Conservation (phyloP, 1,140 invertebrate species). For the Drosophila micromelanica region DNA sequence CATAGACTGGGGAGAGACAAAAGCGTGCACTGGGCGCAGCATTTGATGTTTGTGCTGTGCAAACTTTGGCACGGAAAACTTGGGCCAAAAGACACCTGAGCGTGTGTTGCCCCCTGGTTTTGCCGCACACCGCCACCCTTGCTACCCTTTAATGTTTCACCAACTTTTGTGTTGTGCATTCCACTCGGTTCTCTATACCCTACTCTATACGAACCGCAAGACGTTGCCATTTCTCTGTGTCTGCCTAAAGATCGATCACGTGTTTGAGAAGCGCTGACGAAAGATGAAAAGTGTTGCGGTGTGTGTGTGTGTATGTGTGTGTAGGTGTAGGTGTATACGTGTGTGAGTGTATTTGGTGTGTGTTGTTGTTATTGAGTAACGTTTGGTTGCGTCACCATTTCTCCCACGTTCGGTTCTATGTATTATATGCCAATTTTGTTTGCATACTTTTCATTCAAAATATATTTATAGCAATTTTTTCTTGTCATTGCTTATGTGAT, state of each 20-base stretch:
- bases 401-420: neutral
- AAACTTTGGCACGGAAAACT: constrained; percentile 78
- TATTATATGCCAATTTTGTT: constrained; percentile 53
- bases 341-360: neutral
- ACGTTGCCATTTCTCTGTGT: constrained; percentile 22
- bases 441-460: constrained; percentile 78
- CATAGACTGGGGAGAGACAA: constrained; percentile 13
- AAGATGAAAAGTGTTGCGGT: constrained; percentile 24
- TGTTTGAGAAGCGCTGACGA: constrained; percentile 61
- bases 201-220: neutral
- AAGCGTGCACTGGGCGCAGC: constrained; percentile 55
- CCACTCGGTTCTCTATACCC: constrained; percentile 1
- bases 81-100: constrained; percentile 74
- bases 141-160: too few relatives aligned
- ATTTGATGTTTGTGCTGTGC: constrained; percentile 78
- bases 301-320: neutral
- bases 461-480: constrained; percentile 76
- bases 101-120: constrained; percentile 43
- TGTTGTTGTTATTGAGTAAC: constrained; percentile 7
- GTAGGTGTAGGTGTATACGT: neutral
- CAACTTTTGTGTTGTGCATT: constrained; percentile 1
- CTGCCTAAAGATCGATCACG: constrained; percentile 72
- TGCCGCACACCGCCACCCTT: neutral
- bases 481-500: constrained; percentile 65
- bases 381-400: neutral